Evolutionary conservation across 2,113 vertebrate species (phyloP).

Genomic region (Eonycteris spelaea): DNA sequence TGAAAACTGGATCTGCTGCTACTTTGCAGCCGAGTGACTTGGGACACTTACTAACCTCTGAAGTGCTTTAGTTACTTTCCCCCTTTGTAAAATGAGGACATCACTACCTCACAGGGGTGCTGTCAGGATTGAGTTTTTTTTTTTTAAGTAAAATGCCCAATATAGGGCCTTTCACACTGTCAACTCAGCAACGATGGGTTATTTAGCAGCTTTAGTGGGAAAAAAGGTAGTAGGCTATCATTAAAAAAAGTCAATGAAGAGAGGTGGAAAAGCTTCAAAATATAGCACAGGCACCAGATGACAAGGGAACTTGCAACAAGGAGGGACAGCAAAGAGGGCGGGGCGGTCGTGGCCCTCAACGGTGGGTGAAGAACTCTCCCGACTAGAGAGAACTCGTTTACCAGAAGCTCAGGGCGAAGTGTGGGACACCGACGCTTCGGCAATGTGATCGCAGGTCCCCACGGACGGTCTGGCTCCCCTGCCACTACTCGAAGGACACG

Average conservation of each 20-base stretch:
- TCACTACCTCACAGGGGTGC: background rate
- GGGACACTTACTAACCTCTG: background rate
- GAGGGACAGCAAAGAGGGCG: background rate
- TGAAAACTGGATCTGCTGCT: background rate
- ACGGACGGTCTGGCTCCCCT: accelerated
- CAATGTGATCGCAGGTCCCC: background rate
- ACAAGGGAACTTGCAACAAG: background rate
- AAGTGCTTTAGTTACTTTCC: background rate
- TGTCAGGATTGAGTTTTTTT: background rate
- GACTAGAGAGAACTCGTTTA: background rate
- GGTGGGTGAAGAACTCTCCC: background rate
- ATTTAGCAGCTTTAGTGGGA: background rate
- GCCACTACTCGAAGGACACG: background rate
- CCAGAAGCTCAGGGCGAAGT: background rate
- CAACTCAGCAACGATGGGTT: background rate
- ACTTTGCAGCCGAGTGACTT: background rate
- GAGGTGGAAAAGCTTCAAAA: background rate
- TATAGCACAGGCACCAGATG: background rate
- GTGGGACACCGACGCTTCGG: background rate
- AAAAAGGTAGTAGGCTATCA: background rate
- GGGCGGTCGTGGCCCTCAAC: background rate
- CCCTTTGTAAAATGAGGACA: background rate
- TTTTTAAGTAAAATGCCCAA: background rate
- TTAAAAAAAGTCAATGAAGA: background rate
- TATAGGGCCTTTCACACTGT: background rate